A percentile compares a stretch with the other conserved stretches of the same genome.
These are phyloP conservation scores for Volucella zonaria DNA, from an alignment of 2,888 invertebrate species.

Conservation along the genomic window DNA sequence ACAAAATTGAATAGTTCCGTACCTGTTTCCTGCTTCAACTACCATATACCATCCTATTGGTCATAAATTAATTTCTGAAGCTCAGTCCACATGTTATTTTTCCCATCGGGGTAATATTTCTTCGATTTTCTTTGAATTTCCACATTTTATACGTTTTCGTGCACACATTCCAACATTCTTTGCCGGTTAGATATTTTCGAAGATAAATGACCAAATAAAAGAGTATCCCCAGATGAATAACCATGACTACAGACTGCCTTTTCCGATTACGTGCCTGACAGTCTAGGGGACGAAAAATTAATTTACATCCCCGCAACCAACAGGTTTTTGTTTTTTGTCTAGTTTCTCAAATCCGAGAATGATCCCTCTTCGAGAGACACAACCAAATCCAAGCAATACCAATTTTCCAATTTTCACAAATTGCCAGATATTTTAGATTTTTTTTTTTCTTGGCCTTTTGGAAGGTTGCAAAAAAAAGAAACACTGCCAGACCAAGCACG, in stretches of 20 bases:
- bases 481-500: conserved; percentile 40
- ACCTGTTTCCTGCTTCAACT: background rate
- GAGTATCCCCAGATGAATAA: conserved; percentile 33
- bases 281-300: conserved; percentile 35
- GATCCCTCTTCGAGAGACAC: background rate
- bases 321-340: conserved; percentile 13
- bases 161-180: background rate
- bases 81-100: conserved; percentile 14
- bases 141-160: conserved; percentile 8
- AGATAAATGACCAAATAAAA: conserved; percentile 40
- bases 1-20: conserved; percentile 13
- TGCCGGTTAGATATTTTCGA: background rate
- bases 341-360: background rate
- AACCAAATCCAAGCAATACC: conserved; percentile 23
- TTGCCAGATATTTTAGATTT: conserved; percentile 32
- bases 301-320: conserved; percentile 45
- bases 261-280: conserved; percentile 23
- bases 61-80: conserved; percentile 47
- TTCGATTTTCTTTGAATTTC: conserved; percentile 25
- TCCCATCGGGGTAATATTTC: conserved; percentile 30
- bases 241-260: background rate
- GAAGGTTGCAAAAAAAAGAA: background rate
- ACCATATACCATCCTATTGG: conserved; percentile 28
- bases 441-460: background rate
- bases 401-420: conserved; percentile 59